Percentiles rank a stretch among this genome's conserved stretches.
Evolutionary conservation across 1,140 invertebrate species (phyloP).

Genomic region (Cydia amplana): DNA sequence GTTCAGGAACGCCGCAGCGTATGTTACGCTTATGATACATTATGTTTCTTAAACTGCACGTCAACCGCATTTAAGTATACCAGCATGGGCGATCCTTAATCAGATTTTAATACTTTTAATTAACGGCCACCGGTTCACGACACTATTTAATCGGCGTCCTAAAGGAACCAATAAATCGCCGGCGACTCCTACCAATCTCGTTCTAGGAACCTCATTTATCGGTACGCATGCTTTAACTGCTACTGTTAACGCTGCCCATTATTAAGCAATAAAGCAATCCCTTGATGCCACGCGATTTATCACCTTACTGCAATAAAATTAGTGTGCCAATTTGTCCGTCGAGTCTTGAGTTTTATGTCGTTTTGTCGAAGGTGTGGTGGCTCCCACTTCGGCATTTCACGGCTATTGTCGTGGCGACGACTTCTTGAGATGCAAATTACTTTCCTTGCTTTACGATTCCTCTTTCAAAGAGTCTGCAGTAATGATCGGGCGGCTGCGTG

Average conservation of each 20-base stretch:
- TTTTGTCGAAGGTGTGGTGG: constrained; percentile 53
- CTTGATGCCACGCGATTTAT: constrained; percentile 59
- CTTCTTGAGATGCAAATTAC: constrained; percentile 64
- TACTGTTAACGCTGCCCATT: constrained; percentile 62
- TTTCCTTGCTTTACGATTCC: constrained; percentile 59
- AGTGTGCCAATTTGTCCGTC: constrained; percentile 71
- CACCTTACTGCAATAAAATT: constrained; percentile 70
- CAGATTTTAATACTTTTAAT: constrained; percentile 4
- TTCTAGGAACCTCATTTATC: constrained; percentile 34
- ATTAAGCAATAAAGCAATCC: constrained; percentile 65
- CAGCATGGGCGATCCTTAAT: neutral
- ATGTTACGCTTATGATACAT: neutral
- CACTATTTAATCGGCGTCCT: constrained; percentile 2
- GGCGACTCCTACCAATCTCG: neutral
- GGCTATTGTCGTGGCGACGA: constrained; percentile 58
- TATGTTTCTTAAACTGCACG: neutral
- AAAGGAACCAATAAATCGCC: constrained; percentile 11
- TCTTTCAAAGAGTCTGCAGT: constrained; percentile 36
- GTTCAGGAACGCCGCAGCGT: no score
- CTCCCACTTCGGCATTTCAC: constrained; percentile 62
- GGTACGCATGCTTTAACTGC: constrained; percentile 48
- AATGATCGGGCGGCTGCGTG: constrained; percentile 13
- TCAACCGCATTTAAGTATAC: neutral
- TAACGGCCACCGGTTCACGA: neutral
- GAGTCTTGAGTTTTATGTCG: constrained; percentile 61